These are phyloP conservation scores for Agonum fuliginosum DNA, from an alignment of 2,888 invertebrate species.

Conservation along the genomic window DNA sequence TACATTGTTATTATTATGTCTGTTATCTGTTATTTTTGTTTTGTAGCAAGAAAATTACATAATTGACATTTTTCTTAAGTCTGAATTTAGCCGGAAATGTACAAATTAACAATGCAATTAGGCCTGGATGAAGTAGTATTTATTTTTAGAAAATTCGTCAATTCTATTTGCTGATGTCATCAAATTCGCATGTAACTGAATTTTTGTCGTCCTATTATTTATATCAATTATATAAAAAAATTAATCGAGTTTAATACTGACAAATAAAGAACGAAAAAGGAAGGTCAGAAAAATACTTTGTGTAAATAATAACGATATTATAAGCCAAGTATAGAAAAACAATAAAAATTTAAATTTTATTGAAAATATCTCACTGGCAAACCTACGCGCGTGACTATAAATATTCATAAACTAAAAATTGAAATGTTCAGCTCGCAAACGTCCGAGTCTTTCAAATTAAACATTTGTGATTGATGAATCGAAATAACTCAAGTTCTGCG, in stretches of 20 bases:
- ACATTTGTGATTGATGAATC: conserved; percentile 53
- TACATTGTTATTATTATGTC: too few relatives aligned
- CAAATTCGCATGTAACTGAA: not conserved
- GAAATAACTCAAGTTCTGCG: conserved; percentile 47
- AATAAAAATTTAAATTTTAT: conserved; percentile 42
- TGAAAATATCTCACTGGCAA: conserved; percentile 33
- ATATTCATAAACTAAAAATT: conserved; percentile 49
- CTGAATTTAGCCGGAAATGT: not conserved
- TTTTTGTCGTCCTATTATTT: not conserved
- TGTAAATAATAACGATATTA: conserved; percentile 24
- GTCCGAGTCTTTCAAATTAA: conserved; percentile 50
- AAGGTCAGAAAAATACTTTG: conserved; percentile 22
- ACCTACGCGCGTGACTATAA: conserved; percentile 40
- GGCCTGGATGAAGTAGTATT: not conserved
- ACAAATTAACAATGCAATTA: not conserved
- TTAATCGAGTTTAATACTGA: conserved; percentile 21
- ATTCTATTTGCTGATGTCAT: conserved; percentile 21
- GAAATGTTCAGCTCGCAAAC: conserved; percentile 44
- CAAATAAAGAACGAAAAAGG: conserved; percentile 36
- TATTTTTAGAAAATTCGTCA: not conserved
- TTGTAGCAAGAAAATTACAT: too few relatives aligned
- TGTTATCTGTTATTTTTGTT: too few relatives aligned
- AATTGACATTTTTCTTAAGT: too few relatives aligned
- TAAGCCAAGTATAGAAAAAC: conserved; percentile 24
- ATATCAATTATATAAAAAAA: conserved; percentile 14